Evolutionary conservation across 2,113 vertebrate genomes (phyloP), one percentile per base, ranked within the genome.

Genomic region (Danionella cerebrum): DNA sequence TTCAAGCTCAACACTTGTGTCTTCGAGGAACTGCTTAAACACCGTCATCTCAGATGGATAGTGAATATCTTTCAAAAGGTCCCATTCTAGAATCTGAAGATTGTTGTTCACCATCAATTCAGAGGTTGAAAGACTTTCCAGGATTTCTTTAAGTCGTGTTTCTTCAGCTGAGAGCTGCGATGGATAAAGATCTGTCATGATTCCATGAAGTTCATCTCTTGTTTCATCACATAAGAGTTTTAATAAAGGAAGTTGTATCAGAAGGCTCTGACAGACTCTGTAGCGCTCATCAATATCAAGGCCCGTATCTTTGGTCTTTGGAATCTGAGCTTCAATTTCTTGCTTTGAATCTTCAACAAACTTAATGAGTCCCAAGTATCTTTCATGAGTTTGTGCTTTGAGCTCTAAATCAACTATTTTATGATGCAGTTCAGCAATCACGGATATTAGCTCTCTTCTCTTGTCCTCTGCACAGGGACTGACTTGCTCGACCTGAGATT

Each of bases 111-210:
- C 82, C 31, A 65, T 77, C 11, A 76, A 57, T 24, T 77, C 79
- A 77, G 84, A 73, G 14, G 73, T 77, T 2, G 84, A 67, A 4
- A 87, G 76, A 19, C 77, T 84, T 16, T 89, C 79, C 36, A 77
- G 65, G 3, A 74, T 70, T 16, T 66, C 78, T 12, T 85, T 84
- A 6, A 96, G 78, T 64, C 89, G 84, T 44, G 73, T 76, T 12
- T 63, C 81, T 71, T 93, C 92, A 9, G 67, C 71, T 13, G 76
- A 74, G 64, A 89, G 86, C 78, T 93, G 83, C 2, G 85, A 78
- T 2, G 84, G 70, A 74, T 78, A 81, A 12, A 93, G 83, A 21
- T 84, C 70, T 5, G 80, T 21, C 16, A 77, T 80, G 53, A 87
- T 92, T 72, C 60, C 72, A 51, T 79, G 82, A 44, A 97, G 80